phyloP scores from a whole-genome alignment of 2,797 vertebrate genomes.

The Lateolabrax maculatus region DNA sequence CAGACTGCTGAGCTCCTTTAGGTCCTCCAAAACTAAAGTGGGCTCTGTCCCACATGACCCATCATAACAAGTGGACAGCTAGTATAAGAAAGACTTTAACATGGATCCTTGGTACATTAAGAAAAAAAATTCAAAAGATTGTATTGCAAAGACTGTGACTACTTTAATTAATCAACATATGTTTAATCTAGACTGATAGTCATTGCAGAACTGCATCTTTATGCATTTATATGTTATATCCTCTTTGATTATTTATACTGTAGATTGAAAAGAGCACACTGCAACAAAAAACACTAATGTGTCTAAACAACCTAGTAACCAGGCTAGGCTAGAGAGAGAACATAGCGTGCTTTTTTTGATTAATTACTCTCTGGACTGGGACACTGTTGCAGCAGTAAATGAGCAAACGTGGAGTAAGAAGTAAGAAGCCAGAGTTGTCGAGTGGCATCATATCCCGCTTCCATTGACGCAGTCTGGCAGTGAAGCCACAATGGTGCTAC shows the following conservation, averaged over 20 bases:
- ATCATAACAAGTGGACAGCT: background rate
- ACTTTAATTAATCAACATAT: background rate
- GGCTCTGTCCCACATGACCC: slow-evolving; percentile 4
- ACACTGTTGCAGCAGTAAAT: slow-evolving; percentile 14
- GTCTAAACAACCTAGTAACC: background rate
- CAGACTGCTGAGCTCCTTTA: slow-evolving; percentile 21
- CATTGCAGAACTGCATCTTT: background rate
- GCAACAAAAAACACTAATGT: slow-evolving; percentile 5
- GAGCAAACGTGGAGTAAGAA: slow-evolving; percentile 1
- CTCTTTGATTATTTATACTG: background rate
- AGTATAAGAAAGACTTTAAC: background rate
- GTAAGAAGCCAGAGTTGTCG: background rate
- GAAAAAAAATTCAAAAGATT: background rate
- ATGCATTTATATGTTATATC: background rate
- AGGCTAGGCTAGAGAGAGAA: background rate
- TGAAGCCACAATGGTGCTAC: background rate
- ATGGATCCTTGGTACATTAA: background rate
- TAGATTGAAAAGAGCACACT: background rate
- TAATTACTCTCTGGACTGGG: background rate
- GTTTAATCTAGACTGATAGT: background rate
- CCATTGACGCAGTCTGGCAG: background rate
- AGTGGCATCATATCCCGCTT: background rate
- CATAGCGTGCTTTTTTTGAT: slow-evolving; percentile 1
- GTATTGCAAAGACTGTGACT: background rate
- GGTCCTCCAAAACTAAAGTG: background rate